Evolutionary conservation across 2,888 invertebrate species (phyloP).

Genomic region (Torymus tubicola): DNA sequence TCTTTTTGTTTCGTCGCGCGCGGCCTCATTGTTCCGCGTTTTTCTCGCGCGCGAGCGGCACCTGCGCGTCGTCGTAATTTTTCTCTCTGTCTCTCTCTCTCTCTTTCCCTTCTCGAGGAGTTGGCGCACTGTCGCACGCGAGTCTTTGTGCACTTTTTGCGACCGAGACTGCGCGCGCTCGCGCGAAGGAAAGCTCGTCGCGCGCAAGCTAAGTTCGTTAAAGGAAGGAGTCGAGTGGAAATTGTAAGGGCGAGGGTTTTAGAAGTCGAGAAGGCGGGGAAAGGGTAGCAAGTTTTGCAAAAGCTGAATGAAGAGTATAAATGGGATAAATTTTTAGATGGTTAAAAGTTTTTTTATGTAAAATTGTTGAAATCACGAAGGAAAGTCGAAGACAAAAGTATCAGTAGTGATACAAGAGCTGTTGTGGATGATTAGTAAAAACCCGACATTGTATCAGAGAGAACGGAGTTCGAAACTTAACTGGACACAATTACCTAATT

Average conservation of each 20-base stretch:
- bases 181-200: not conserved
- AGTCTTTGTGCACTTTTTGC: not conserved
- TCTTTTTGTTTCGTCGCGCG: not conserved
- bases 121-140: not conserved
- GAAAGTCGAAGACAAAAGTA: too few species aligned
- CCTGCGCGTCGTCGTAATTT: constrained; percentile 14
- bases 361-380: too few species aligned
- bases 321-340: too few species aligned
- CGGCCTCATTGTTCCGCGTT: not conserved
- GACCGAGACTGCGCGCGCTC: not conserved
- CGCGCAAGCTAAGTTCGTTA: constrained; percentile 19
- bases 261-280: too few species aligned
- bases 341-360: too few species aligned
- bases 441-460: too few species aligned
- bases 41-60: not conserved
- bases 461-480: too few species aligned
- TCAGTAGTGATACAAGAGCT: too few species aligned
- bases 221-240: not conserved
- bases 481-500: too few species aligned
- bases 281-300: too few species aligned
- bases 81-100: not conserved
- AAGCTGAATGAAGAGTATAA: too few species aligned
- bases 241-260: not conserved
- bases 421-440: too few species aligned
- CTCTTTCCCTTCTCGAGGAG: not conserved